Conservation (phyloP, 2,113 vertebrate species). For the Paramormyrops kingsleyae region DNA sequence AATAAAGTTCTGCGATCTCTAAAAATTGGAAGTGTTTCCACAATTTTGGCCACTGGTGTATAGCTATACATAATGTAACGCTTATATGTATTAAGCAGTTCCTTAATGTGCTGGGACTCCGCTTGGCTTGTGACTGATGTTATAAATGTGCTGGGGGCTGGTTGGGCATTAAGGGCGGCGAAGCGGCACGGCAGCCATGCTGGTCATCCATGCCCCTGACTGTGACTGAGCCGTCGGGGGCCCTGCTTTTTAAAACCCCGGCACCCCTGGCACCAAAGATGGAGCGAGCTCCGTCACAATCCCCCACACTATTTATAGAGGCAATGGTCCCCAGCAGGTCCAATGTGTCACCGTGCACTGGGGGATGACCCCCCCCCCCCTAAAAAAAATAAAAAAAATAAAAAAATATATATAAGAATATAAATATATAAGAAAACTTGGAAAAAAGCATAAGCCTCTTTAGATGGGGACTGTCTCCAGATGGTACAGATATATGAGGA, state of each 20-base stretch:
- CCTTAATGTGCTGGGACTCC: not conserved
- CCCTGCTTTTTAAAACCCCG: conserved; percentile 3
- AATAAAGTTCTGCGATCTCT: not conserved
- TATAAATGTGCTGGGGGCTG: not conserved
- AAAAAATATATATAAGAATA: not conserved
- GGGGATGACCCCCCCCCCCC: not conserved
- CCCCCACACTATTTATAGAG: conserved; percentile 16
- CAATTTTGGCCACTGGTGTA: not conserved
- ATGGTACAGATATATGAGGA: not conserved
- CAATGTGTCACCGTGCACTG: not conserved
- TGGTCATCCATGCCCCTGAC: not conserved
- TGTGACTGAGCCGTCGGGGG: not conserved
- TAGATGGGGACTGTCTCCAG: not conserved
- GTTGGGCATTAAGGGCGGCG: not conserved
- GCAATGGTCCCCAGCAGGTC: not conserved
- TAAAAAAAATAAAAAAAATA: not conserved
- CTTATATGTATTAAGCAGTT: not conserved
- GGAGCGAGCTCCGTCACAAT: conserved; percentile 6
- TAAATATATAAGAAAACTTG: not conserved
- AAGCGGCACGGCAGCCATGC: not conserved
- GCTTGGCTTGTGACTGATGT: not conserved
- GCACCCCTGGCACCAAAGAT: not conserved
- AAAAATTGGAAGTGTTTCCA: not conserved
- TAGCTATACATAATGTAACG: not conserved
- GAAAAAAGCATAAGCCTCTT: not conserved